Percentiles rank a stretch among this genome's conserved stretches.
These are phyloP conservation scores for Oxygymnocypris stewartii DNA, from an alignment of 2,113 vertebrate species.

Conservation along the genomic window DNA sequence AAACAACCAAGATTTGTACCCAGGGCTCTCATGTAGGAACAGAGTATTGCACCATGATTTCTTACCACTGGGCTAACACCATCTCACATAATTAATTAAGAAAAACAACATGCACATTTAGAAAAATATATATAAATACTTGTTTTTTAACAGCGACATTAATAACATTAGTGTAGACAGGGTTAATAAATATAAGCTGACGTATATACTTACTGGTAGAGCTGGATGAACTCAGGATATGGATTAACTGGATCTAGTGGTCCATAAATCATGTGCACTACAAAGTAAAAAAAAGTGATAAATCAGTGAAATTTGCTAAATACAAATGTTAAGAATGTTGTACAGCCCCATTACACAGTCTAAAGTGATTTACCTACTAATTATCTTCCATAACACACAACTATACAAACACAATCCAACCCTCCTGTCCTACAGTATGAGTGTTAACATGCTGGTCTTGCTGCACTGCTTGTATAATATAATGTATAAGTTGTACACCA, in stretches of 20 bases:
- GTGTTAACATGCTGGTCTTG: neutral
- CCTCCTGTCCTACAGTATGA: neutral
- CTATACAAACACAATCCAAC: neutral
- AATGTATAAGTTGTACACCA: neutral
- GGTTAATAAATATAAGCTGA: neutral
- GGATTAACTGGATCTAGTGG: slow-evolving; percentile 93
- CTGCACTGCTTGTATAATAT: slow-evolving; percentile 1
- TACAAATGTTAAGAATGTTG: neutral
- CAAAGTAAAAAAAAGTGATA: slow-evolving; percentile 51
- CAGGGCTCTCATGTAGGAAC: neutral
- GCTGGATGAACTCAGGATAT: slow-evolving; percentile 87
- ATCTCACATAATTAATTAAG: neutral
- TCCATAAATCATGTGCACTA: slow-evolving; percentile 96
- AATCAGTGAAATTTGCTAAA: neutral
- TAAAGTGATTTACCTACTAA: neutral
- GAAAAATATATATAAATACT: neutral
- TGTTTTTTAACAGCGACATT: neutral
- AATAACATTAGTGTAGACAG: neutral
- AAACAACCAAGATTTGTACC: neutral
- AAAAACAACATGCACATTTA: neutral
- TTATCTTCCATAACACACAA: neutral
- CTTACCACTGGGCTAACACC: neutral
- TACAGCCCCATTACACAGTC: neutral
- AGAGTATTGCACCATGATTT: neutral
- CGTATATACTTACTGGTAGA: slow-evolving; percentile 83